These are phyloP conservation scores for Charaxes varanes DNA, from an alignment of 1,140 invertebrate genomes.

Conservation along the genomic window DNA sequence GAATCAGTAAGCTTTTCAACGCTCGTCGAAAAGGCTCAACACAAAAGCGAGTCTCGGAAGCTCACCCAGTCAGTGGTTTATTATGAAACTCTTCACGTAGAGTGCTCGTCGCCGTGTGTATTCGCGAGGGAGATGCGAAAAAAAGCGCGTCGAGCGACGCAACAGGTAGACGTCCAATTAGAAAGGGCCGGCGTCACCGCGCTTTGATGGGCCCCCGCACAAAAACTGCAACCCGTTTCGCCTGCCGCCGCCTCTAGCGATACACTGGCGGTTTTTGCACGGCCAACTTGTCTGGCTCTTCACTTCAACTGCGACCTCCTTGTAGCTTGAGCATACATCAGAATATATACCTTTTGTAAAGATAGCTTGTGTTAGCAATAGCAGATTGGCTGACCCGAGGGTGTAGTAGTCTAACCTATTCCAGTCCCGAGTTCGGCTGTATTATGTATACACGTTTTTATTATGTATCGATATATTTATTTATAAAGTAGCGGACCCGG, in stretches of 20 bases:
- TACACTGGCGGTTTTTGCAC: slow-evolving; percentile 48
- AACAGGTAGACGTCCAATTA: slow-evolving; percentile 72
- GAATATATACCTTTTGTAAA: not conserved
- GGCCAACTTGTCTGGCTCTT: slow-evolving; percentile 42
- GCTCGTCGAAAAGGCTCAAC: slow-evolving; percentile 17
- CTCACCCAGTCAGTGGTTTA: slow-evolving; percentile 27
- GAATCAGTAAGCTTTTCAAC: not conserved
- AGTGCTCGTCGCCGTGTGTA: slow-evolving; percentile 47
- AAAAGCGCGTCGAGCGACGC: slow-evolving; percentile 51
- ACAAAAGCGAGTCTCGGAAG: slow-evolving; percentile 24
- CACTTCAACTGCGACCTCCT: slow-evolving; percentile 47
- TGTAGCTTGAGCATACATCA: slow-evolving; percentile 11
- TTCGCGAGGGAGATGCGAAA: slow-evolving; percentile 43
- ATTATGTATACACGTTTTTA: no score
- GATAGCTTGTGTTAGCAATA: no score
- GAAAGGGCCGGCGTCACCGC: slow-evolving; percentile 52
- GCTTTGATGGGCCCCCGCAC: slow-evolving; percentile 48
- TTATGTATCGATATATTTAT: no score
- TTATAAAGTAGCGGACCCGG: no score
- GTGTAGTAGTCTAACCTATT: no score
- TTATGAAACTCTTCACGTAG: slow-evolving; percentile 54
- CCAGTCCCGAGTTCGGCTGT: no score
- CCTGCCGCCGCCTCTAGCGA: slow-evolving; percentile 44
- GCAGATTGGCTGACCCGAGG: no score
- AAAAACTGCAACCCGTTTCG: slow-evolving; percentile 59